A percentile compares a stretch with the other conserved stretches of the same genome.
phyloP scores from a whole-genome alignment of 2,113 vertebrate genomes.

The Arenaria interpres region DNA sequence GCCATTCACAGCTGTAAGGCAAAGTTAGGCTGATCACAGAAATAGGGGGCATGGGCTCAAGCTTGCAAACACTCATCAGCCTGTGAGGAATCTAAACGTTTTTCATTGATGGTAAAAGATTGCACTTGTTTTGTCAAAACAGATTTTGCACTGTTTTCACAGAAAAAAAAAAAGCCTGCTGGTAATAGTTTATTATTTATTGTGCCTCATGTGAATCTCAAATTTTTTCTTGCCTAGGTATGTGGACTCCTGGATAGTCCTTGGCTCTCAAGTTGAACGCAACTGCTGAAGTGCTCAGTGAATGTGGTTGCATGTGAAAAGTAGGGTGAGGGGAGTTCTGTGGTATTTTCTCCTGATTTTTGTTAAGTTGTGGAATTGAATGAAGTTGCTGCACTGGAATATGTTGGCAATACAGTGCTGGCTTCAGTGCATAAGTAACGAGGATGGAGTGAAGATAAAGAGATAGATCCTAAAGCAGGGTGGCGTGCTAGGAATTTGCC shows the following conservation, averaged over 20 bases:
- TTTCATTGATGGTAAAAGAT: background rate
- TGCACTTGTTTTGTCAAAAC: background rate
- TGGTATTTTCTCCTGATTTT: background rate
- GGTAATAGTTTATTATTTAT: background rate
- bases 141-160: background rate
- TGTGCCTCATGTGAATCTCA: background rate
- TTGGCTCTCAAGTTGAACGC: background rate
- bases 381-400: background rate
- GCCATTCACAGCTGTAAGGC: background rate
- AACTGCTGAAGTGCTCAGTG: background rate
- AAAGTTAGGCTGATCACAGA: background rate
- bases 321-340: background rate
- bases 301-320: background rate
- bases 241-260: background rate
- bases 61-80: background rate
- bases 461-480: background rate
- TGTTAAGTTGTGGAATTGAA: background rate
- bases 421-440: background rate
- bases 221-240: background rate
- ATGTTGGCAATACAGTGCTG: background rate
- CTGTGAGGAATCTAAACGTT: background rate
- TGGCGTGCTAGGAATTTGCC: background rate
- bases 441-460: background rate
- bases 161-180: background rate
- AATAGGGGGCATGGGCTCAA: background rate